Conservation (phyloP, 2,113 vertebrate genomes). For the human region GRCh38 chr1:152411001-152411500, state of each 20-base stretch:
- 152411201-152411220: background rate
- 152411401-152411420: rapidly evolving
- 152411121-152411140: background rate
- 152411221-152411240: background rate
- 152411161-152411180: background rate
- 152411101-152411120: background rate
- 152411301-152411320: background rate
- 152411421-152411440: background rate
- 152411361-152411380: background rate
- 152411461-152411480: background rate
- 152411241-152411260: background rate
- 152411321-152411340: background rate
- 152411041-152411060: background rate
- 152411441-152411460: background rate
- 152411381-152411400: background rate
- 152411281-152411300: background rate
- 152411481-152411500: too few species aligned
- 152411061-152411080: background rate
- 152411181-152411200: background rate
- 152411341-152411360: background rate
- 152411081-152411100: background rate
- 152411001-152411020: background rate
- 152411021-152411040: background rate
- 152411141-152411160: background rate
- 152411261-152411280: background rate